Base-by-base conservation (phyloP, 1,140 invertebrate genomes). In the Bombus confusus region DNA sequence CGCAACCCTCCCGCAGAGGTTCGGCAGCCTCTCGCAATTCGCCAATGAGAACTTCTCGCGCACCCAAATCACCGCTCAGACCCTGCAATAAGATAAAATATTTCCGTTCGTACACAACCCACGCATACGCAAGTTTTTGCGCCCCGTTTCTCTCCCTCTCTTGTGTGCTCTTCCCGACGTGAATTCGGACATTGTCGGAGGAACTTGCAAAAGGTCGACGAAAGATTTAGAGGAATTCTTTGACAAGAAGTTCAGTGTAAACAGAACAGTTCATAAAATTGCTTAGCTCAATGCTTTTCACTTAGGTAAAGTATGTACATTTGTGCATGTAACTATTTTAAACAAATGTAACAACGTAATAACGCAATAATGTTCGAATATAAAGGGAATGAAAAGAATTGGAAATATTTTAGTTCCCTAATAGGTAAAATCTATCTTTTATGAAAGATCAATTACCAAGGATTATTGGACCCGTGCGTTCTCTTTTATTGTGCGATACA, bases 11-110 rank as follows among this genome's bases (percentile, higher is more conserved):
- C 78, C 96, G 96, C 85, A 98, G 93, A 18, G 97, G 97, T 76
- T 97, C 96, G 1, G 97, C 97, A 0, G 96, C 96, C 0, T 96
- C 94, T 73, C 96, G 95, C 77, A 98, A 94, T 91, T 97, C 97
- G 76, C 96, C 96, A 81, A 98, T 96, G 71, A 98, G 95, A 87
- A 96, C 96, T 87, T 97, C 97, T 74, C 97, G 96, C 71, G 95
- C 96, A 37, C 96, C 96, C 88, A 97, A 95, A 94, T 97, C 96
- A 68, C 96, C 96, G 87, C 96, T 96, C 68, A 97, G 91, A 71
- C 96, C 96, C 97, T 96, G 95, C 83, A 91, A 93, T 86, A 84
- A 22, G 37, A 83, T 18, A 47, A 59, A 80, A 86, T n/a, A 31
- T 12, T 25, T 18, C 15, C 13, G 22, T 80, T 66, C 18, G 41